Evolutionary conservation across 2,888 invertebrate species (phyloP).

Genomic region (Ferrisia virgata): DNA sequence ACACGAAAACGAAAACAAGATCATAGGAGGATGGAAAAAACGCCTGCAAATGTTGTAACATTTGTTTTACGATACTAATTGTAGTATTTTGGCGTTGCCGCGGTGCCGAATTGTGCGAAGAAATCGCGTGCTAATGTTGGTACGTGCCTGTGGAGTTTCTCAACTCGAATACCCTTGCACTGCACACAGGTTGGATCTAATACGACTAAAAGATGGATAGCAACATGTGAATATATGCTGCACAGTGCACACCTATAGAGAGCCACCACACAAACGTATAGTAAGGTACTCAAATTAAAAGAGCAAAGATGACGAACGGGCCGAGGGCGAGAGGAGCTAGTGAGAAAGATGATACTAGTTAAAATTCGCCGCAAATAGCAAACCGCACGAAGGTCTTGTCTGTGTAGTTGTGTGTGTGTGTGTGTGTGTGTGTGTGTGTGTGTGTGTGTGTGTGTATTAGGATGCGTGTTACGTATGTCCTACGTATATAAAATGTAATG

Average conservation of each 20-base stretch:
- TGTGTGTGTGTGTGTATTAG: no score
- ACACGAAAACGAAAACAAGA: background rate
- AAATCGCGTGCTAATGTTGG: conserved; percentile 9
- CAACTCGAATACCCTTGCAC: background rate
- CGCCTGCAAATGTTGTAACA: background rate
- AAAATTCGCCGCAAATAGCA: conserved; percentile 26
- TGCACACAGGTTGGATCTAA: no score
- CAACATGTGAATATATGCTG: background rate
- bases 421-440: no score
- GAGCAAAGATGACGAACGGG: background rate
- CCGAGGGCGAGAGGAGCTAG: background rate
- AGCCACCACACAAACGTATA: no score
- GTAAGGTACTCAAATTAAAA: background rate
- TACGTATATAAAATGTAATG: no score
- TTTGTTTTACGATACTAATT: conserved; percentile 31
- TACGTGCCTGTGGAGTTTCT: conserved; percentile 10
- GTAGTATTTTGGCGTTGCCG: background rate
- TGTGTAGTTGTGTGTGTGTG: background rate
- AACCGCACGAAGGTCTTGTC: conserved; percentile 5
- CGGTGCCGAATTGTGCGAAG: background rate
- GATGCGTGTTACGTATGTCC: no score
- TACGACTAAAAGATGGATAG: background rate
- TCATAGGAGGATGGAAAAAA: no score
- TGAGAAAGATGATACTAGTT: background rate
- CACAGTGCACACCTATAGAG: no score